phyloP scores from a whole-genome alignment of 30 jellyfish, hydroid and myxozoan species.

The Catostylus mosaicus region DNA sequence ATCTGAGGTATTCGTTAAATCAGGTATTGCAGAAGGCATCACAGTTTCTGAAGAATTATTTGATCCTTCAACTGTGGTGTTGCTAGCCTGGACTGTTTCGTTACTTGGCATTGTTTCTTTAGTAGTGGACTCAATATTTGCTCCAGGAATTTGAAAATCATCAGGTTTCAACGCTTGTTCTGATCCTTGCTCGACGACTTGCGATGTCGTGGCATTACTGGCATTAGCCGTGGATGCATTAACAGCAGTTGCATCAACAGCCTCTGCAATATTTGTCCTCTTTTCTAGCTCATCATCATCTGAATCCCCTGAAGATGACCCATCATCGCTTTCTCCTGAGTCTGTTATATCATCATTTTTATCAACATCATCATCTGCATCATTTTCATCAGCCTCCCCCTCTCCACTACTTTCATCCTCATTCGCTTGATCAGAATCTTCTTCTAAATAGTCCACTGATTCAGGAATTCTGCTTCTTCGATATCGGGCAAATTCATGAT shows the following conservation, averaged over 20 bases:
- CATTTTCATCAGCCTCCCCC: constrained; percentile 51
- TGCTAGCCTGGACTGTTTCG: background rate
- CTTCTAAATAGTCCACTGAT: constrained; percentile 24
- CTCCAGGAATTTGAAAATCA: constrained; percentile 48
- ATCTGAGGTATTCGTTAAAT: background rate
- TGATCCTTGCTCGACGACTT: constrained; percentile 9
- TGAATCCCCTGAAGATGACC: constrained; percentile 49
- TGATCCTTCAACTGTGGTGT: background rate
- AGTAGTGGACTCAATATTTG: constrained; percentile 1
- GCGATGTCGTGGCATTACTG: background rate
- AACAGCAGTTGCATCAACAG: constrained; percentile 18
- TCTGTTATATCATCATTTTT: constrained; percentile 31
- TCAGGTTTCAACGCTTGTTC: constrained; percentile 17
- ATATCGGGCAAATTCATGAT: constrained; percentile 81
- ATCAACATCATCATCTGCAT: constrained; percentile 11
- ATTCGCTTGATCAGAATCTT: constrained; percentile 39
- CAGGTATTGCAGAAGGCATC: background rate
- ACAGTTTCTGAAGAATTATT: background rate
- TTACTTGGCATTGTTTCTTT: constrained; percentile 5
- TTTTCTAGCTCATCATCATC: constrained; percentile 42
- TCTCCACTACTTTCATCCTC: constrained; percentile 11
- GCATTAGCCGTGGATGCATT: no score
- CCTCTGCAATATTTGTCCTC: constrained; percentile 15
- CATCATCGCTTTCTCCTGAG: constrained; percentile 40
- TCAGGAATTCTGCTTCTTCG: constrained; percentile 76